phyloP scores from a whole-genome alignment of 2,797 vertebrate genomes.

The Acanthurus lineatus region DNA sequence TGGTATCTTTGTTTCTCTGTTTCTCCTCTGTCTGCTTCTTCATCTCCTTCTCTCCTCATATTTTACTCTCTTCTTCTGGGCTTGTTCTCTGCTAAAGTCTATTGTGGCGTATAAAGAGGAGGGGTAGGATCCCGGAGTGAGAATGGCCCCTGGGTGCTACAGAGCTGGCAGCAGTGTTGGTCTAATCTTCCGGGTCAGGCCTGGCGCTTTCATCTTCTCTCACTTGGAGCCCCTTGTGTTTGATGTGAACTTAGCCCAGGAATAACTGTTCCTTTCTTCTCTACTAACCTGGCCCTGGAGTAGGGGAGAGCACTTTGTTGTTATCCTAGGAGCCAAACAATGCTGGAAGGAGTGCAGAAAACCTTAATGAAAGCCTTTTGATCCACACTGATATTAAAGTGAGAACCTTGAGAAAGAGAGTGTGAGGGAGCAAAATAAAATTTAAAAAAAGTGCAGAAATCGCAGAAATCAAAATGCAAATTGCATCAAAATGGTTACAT shows the following conservation, averaged over 20 bases:
- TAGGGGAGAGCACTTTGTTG: constrained; percentile 83
- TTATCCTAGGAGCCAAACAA: constrained; percentile 86
- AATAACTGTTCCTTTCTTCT: constrained; percentile 85
- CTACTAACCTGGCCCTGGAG: constrained; percentile 80
- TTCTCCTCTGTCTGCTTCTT: constrained; percentile 51
- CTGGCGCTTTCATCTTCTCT: constrained; percentile 86
- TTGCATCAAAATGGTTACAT: constrained; percentile 68
- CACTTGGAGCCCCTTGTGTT: constrained; percentile 84
- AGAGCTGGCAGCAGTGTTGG: constrained; percentile 82
- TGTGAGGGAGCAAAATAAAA: constrained; percentile 31
- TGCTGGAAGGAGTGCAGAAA: constrained; percentile 81
- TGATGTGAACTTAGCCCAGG: constrained; percentile 88
- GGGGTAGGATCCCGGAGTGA: constrained; percentile 76
- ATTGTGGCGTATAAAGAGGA: constrained; percentile 73
- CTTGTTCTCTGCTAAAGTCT: constrained; percentile 72
- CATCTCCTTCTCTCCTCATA: constrained; percentile 56
- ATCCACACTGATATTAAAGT: constrained; percentile 82
- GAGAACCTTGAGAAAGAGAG: constrained; percentile 64
- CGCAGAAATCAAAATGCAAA: constrained; percentile 82
- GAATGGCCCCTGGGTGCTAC: constrained; percentile 81
- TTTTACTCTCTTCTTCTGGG: constrained; percentile 62
- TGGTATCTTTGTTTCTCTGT: constrained; percentile 52
- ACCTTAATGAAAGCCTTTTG: constrained; percentile 86
- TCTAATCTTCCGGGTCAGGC: constrained; percentile 88
- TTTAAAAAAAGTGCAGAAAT: constrained; percentile 74